Evolutionary conservation across 2,888 invertebrate species (phyloP).

Genomic region (Xiphydria camelus): DNA sequence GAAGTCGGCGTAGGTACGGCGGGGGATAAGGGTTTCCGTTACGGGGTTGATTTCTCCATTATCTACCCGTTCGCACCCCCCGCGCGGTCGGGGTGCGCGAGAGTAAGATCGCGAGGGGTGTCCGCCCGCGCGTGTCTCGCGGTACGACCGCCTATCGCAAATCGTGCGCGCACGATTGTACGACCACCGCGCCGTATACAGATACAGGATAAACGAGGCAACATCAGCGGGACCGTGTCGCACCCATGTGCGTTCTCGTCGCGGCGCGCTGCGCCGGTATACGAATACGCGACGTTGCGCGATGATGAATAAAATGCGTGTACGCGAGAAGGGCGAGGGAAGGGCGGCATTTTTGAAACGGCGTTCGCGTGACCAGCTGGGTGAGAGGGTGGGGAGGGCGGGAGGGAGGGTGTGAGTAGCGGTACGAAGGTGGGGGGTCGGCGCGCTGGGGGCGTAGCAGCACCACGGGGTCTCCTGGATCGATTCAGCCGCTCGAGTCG

Average conservation of each 20-base stretch:
- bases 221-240: no score
- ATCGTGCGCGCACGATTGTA: conserved; percentile 14
- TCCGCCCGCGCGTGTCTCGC: conserved; percentile 11
- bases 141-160: conserved; percentile 11
- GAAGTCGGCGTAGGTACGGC: conserved; percentile 5
- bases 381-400: background rate
- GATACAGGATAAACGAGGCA: conserved; percentile 30
- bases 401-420: background rate
- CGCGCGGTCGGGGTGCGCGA: conserved; percentile 9
- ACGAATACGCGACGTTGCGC: no score
- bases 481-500: conserved; percentile 53
- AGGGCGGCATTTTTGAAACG: conserved; percentile 13
- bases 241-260: no score
- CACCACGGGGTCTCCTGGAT: conserved; percentile 43
- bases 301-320: background rate
- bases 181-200: conserved; percentile 23
- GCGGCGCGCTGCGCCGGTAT: no score
- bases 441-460: conserved; percentile 31
- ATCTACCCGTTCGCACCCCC: conserved; percentile 24
- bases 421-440: conserved; percentile 19
- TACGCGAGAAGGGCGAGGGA: background rate
- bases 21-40: conserved; percentile 37
- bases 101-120: conserved; percentile 12
- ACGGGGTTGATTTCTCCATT: conserved; percentile 43
- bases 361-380: conserved; percentile 41